Base-by-base conservation (phyloP, 2,113 vertebrate species). In the Misgurnus anguillicaudatus region DNA sequence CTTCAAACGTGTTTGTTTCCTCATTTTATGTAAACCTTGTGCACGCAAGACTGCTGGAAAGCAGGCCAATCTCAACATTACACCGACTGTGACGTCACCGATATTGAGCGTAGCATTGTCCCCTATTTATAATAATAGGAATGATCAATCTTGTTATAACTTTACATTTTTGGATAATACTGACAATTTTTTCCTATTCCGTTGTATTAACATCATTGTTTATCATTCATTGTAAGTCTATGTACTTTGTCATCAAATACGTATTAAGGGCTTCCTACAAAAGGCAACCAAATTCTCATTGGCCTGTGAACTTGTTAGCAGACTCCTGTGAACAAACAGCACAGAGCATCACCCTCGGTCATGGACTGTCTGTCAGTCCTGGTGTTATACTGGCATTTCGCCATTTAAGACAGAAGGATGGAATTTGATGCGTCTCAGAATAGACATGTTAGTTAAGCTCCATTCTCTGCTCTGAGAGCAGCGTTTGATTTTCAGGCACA, bases 171-270 rank as follows among this genome's bases (percentile, higher is more conserved):
- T 31, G 24, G 24, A n/a, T 31, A 2, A 13, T 48, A 48, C 47
- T 48, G 10, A 11, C 45, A 11, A 10, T 13, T 48, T 48, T 48
- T 4, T 48, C 24, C 24, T 31, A 31, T 3, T 1, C 24, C 2
- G 24, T 31, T 31, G 2, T 31, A 31, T 31, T 31, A 2, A 31
- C 24, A 31, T 31, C 2, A 31, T 48, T 48, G 4, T 48, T 48
- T 48, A 11, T 4, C 9, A 31, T 51, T 36, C 13, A n/a, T 9
- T 16, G 8, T 31, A 51, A 69, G 24, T 9, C 47, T 9, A 53
- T 84, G 73, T 80, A 78, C 83, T 17, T 53, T 68, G 17, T 19
- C 4, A 39, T 55, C 17, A 71, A 71, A 11, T n/a, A 72, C 82
- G 64, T 63, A 74, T 81, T 84, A 78, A 47, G 42, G 10, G 42